Base-by-base conservation (phyloP, 2,888 invertebrate species). In the Stenolophus ochropezus region DNA sequence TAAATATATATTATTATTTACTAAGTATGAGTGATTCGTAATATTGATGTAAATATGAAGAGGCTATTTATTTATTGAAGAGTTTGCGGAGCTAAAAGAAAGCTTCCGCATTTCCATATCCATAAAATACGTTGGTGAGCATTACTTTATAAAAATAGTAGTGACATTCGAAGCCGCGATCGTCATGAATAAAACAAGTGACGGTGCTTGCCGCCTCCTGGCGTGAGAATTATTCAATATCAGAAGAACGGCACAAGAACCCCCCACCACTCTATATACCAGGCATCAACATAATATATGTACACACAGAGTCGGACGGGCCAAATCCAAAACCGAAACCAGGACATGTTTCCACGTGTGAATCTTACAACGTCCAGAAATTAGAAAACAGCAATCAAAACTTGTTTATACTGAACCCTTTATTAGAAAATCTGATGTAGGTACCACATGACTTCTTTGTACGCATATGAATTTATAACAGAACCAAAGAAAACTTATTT, bases 201-300 rank as follows among this genome's bases (percentile, higher is more conserved):
- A 18, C 20, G 51, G 58, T 27, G 33, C 20, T 16, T 47, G 73
- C 27, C 58, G 58, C 76, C 58, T 56, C 58, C 76, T 53, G 56
- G 56, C 76, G 76, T 16, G 33, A 76, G 76, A 76, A 76, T 76
- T 76, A 76, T 76, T 76, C 76, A 76, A 76, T 76, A 76, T 76
- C 76, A 76, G 49, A 42, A 42, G 33, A 42, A 42, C 76, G 33
- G 42, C 56, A 58, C 14, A 76, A 53, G 76, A 69, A 69, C n/a
- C 14, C 11, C 5, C 33, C 18, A 14, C 42, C 25, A 76, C 27
- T 53, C 53, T 42, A 42, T 42, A 42, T 42, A 42, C 33, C 8
- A 11, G 33, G 33, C 33, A 42, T 42, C 33, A 42, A 42, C 33
- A 42, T 42, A 42, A 42, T 42, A 42, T 42, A 42, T 42, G 33